phyloP scores from a whole-genome alignment of 2,113 vertebrate genomes.

The Apaloderma vittatum region DNA sequence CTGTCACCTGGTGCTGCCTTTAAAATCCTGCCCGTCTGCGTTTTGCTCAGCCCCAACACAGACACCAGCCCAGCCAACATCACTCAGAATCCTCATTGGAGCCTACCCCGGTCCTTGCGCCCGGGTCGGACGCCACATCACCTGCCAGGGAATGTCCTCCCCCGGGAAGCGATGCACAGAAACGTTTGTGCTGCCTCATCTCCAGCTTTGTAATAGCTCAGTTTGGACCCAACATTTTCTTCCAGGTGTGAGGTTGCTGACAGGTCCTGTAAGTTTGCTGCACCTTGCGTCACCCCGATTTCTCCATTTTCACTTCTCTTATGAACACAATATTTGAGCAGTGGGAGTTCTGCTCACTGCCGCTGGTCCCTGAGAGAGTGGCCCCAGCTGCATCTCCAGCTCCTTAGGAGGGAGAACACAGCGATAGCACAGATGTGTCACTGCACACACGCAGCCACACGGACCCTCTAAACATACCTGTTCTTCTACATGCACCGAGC shows the following conservation, averaged over 20 bases:
- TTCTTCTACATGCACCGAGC: neutral
- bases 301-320: neutral
- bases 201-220: neutral
- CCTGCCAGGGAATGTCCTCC: neutral
- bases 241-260: neutral
- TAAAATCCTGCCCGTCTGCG: neutral
- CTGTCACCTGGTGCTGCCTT: neutral
- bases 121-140: neutral
- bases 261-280: neutral
- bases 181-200: neutral
- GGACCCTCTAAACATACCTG: conserved; percentile 19
- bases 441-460: neutral
- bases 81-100: neutral
- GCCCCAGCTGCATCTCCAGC: neutral
- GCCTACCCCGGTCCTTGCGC: neutral
- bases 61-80: neutral
- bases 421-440: rapidly evolving
- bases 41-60: rapidly evolving
- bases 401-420: neutral
- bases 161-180: neutral
- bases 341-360: neutral
- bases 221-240: neutral
- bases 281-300: neutral
- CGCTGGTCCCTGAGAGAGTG: neutral
- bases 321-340: neutral